Evolutionary conservation across 2,888 invertebrate genomes (phyloP).

Genomic region (Drosophila anomalata): DNA sequence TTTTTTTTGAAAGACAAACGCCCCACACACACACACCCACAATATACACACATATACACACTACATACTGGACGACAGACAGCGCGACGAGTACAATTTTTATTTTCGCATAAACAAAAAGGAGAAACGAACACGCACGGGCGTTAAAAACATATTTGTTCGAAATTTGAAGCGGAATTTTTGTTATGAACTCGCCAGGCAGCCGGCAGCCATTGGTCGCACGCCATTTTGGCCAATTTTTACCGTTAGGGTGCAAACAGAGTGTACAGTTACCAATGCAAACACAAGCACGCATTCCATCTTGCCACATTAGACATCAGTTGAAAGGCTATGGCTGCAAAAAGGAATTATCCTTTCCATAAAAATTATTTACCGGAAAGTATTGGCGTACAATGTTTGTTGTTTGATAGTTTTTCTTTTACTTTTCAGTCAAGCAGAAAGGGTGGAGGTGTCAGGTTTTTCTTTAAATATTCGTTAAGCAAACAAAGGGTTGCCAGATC

Average conservation of each 20-base stretch:
- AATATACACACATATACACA: not conserved
- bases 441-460: not conserved
- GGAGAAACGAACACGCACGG: conserved; percentile 21
- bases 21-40: not conserved
- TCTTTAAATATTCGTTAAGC: too few species aligned
- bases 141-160: conserved; percentile 48
- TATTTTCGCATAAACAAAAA: conserved; percentile 40
- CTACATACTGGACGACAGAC: conserved; percentile 12
- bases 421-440: not conserved
- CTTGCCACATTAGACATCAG: conserved; percentile 11
- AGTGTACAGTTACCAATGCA: conserved; percentile 59
- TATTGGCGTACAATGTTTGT: not conserved
- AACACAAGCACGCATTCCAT: conserved; percentile 12
- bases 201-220: conserved; percentile 20
- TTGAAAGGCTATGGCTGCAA: not conserved
- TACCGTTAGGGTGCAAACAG: conserved; percentile 49
- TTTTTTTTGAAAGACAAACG: conserved; percentile 2
- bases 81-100: conserved; percentile 38
- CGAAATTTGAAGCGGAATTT: conserved; percentile 64
- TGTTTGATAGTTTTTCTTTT: not conserved
- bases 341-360: not conserved
- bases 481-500: too few species aligned
- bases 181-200: conserved; percentile 17
- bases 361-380: not conserved
- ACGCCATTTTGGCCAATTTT: conserved; percentile 58